Conservation (phyloP, 1,140 invertebrate species). For the Rhizoglyphus robini region DNA sequence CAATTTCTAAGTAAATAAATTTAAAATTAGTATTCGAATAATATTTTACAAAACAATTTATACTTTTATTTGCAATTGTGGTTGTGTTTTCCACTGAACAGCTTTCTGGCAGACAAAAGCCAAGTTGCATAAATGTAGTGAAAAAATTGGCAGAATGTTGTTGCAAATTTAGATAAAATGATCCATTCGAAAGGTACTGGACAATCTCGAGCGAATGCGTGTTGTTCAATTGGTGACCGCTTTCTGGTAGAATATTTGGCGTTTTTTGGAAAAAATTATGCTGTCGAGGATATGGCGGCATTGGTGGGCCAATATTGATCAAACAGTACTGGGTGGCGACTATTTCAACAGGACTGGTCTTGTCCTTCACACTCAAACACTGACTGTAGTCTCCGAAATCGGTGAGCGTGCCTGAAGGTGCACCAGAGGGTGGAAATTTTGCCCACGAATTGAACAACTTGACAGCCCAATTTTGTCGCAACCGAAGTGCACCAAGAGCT, state of each 20-base stretch:
- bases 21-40: too few relatives aligned
- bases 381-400: conserved; percentile 25
- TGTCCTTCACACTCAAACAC: conserved; percentile 18
- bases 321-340: conserved; percentile 16
- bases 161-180: background rate
- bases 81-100: too few relatives aligned
- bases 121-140: background rate
- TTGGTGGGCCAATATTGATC: background rate
- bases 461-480: background rate
- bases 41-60: too few relatives aligned
- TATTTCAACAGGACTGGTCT: background rate
- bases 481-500: background rate
- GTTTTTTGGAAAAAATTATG: background rate
- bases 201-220: too few relatives aligned
- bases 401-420: conserved; percentile 21
- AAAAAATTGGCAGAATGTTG: background rate
- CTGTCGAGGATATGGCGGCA: background rate
- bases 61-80: too few relatives aligned
- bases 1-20: too few relatives aligned
- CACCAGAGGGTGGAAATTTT: conserved; percentile 20
- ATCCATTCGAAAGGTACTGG: background rate
- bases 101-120: background rate
- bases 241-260: background rate
- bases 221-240: background rate
- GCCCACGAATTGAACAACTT: conserved; percentile 19